These are phyloP conservation scores for Graphium colonna DNA, from an alignment of 2,888 invertebrate species.

Conservation along the genomic window DNA sequence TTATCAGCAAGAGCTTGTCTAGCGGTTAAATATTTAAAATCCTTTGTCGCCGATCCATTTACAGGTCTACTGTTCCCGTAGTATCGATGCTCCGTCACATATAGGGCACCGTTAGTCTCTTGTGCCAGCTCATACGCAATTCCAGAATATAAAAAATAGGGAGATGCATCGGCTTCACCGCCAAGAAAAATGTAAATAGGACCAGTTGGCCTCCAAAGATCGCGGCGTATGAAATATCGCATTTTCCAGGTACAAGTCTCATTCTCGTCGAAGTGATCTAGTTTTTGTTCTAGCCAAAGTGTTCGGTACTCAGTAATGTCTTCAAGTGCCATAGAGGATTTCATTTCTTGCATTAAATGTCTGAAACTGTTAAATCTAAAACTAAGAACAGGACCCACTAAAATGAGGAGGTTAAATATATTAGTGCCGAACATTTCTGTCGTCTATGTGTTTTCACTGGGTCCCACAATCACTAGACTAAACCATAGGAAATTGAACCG, in stretches of 20 bases:
- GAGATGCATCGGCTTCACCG: constrained; percentile 54
- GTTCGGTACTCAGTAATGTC: constrained; percentile 34
- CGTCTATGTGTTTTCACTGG: no score
- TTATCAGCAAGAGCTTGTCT: constrained; percentile 63
- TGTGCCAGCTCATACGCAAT: constrained; percentile 56
- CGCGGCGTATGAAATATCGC: constrained; percentile 58
- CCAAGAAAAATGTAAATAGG: constrained; percentile 59
- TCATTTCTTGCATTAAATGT: constrained; percentile 41
- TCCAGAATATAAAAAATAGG: constrained; percentile 49
- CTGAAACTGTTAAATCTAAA: constrained; percentile 45
- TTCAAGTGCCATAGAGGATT: constrained; percentile 27
- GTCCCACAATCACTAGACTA: neutral
- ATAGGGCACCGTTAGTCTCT: constrained; percentile 66
- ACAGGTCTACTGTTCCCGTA: constrained; percentile 64
- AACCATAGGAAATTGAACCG: neutral
- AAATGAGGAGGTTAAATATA: constrained; percentile 26
- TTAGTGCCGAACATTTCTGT: constrained; percentile 30
- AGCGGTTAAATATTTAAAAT: constrained; percentile 53
- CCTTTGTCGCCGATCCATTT: constrained; percentile 40
- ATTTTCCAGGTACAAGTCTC: constrained; percentile 56
- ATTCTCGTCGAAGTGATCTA: constrained; percentile 56
- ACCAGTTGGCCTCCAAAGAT: constrained; percentile 49
- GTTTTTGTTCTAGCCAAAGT: constrained; percentile 54
- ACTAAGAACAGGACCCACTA: constrained; percentile 27
- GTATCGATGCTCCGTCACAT: constrained; percentile 60